Evolutionary conservation across 2,888 invertebrate genomes (phyloP).

Genomic region (Dasysyrphus albostriatus): DNA sequence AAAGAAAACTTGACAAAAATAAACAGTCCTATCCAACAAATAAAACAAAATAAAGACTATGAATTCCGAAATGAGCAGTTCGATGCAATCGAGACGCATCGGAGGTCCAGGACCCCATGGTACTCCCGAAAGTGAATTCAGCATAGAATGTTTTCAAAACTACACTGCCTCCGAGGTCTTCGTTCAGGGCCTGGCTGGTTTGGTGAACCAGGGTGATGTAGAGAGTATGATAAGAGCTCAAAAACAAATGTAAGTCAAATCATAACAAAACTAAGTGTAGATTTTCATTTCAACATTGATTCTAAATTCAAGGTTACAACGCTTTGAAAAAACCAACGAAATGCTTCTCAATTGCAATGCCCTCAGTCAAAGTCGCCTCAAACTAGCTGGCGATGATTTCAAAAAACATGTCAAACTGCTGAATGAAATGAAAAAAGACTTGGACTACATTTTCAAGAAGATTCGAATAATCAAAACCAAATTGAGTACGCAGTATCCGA

Average conservation of each 20-base stretch:
- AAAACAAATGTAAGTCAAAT: conserved; percentile 91
- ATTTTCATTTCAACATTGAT: not conserved
- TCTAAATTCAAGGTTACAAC: conserved; percentile 90
- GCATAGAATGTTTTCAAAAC: conserved; percentile 94
- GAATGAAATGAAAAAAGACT: conserved; percentile 96
- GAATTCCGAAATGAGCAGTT: conserved; percentile 78
- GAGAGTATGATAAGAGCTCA: conserved; percentile 95
- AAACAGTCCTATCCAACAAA: not conserved
- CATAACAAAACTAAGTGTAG: not conserved
- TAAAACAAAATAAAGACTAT: conserved; percentile 37
- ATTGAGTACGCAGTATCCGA: conserved; percentile 89
- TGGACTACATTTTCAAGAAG: conserved; percentile 97
- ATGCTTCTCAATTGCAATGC: conserved; percentile 99
- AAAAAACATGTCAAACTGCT: conserved; percentile 94
- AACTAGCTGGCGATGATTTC: conserved; percentile 94
- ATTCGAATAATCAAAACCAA: conserved; percentile 93
- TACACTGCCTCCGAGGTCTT: conserved; percentile 96
- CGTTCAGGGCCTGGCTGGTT: conserved; percentile 95
- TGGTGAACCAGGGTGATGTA: conserved; percentile 95
- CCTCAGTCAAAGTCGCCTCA: conserved; percentile 93
- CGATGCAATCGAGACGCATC: conserved; percentile 77
- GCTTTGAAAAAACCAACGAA: conserved; percentile 99
- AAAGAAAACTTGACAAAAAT: not conserved
- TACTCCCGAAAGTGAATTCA: conserved; percentile 78
- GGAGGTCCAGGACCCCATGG: conserved; percentile 76